A percentile compares a stretch with the other conserved stretches of the same genome.
Evolutionary conservation across 2,113 vertebrate species (phyloP).

Genomic region (Sylvicapra grimmia): DNA sequence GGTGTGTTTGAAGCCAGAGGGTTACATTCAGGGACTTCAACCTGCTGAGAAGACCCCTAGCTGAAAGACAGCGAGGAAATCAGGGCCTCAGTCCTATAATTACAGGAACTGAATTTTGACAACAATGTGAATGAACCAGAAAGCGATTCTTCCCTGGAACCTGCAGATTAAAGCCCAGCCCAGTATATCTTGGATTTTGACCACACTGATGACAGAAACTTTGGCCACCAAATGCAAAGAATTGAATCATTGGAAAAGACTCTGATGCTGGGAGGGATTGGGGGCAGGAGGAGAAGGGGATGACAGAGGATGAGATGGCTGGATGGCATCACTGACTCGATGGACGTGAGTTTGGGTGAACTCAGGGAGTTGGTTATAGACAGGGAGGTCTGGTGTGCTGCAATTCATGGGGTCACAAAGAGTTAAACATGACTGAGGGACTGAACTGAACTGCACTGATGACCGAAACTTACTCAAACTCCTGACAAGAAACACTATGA

Average conservation of each 20-base stretch:
- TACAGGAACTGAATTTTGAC: neutral
- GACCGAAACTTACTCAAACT: neutral
- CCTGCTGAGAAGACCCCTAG: neutral
- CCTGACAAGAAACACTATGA: neutral
- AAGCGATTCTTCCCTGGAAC: neutral
- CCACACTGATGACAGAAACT: neutral
- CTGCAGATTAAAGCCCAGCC: neutral
- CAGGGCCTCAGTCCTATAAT: neutral
- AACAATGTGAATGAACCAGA: neutral
- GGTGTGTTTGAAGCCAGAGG: neutral
- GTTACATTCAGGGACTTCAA: neutral
- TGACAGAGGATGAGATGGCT: too few relatives aligned
- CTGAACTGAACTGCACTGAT: neutral
- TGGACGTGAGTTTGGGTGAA: too few relatives aligned
- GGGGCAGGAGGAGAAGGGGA: too few relatives aligned
- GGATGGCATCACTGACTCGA: too few relatives aligned
- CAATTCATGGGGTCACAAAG: too few relatives aligned
- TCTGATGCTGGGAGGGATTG: too few relatives aligned
- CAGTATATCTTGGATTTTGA: neutral
- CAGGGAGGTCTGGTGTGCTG: too few relatives aligned
- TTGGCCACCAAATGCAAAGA: too few relatives aligned
- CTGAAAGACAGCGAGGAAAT: neutral
- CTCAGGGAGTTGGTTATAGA: too few relatives aligned
- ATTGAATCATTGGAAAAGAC: too few relatives aligned
- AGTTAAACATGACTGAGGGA: too few relatives aligned